Evolutionary conservation across 2,797 vertebrate genomes (phyloP).

Genomic region (Neosilurus mollespiculum): DNA sequence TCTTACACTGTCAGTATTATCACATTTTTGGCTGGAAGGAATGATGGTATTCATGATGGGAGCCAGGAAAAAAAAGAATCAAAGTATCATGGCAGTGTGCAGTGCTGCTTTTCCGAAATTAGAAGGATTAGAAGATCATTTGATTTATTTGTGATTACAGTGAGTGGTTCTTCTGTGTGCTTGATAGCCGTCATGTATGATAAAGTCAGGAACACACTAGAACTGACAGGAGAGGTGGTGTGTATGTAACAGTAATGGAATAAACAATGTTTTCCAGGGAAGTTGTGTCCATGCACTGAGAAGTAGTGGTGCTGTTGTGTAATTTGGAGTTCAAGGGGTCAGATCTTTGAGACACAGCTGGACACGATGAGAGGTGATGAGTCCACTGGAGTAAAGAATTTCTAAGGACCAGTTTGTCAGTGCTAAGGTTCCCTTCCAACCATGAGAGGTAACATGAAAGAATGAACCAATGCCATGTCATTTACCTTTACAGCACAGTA

Average conservation of each 20-base stretch:
- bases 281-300: not conserved
- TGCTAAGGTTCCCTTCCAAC: not conserved
- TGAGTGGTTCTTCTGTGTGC: not conserved
- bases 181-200: not conserved
- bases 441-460: slow-evolving; percentile 12
- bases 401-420: not conserved
- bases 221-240: not conserved
- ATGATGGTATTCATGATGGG: not conserved
- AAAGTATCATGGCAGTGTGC: not conserved
- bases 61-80: not conserved
- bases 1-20: not conserved
- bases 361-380: not conserved
- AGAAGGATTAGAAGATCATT: not conserved
- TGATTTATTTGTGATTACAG: not conserved
- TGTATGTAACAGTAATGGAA: not conserved
- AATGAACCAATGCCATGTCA: slow-evolving; percentile 22
- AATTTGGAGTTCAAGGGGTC: not conserved
- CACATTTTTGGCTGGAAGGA: not conserved
- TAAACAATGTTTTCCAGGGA: not conserved
- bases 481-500: not conserved
- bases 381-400: not conserved
- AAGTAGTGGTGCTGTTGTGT: not conserved
- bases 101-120: not conserved
- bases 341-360: not conserved
- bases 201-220: not conserved